Evolutionary conservation across 2,888 invertebrate genomes (phyloP), one percentile per base, ranked within the genome.

Genomic region (Cremastinae sp.): DNA sequence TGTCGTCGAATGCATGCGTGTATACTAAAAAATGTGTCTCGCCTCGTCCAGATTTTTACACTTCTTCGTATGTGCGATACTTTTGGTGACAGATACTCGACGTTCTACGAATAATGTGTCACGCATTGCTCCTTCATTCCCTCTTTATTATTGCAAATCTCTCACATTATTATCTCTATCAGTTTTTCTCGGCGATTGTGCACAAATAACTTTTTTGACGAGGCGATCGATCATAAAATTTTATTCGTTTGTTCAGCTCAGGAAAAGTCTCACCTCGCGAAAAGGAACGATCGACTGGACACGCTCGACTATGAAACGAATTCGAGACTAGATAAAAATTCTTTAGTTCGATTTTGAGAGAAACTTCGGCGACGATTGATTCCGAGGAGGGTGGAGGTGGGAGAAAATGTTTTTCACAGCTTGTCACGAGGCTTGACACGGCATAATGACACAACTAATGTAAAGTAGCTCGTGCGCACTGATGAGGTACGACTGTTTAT

Each of bases 61-160:
- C n/a, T 16, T 43, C 5, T 28, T 41, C 43, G 10, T 53, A 54
- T 16, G 47, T 36, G 58, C 64, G 64, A 18, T 54, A 16, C 28
- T 45, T 18, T 49, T 64, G 47, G 38, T 18, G 28, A 69, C 59
- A 53, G 36, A 59, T 75, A 74, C 74, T 75, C 38, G 66, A 71
- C 74, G 61, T 74, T 70, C 69, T 69, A 69, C 65, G 74, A 78
- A 71, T 34, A 69, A 51, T 79, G 76, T 66, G 74, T 72, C 78
- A 76, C 78, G 16, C 28, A 18, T 28, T 59, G 14, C 68, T 72
- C 70, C 64, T 20, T 59, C 18, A 16, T 38, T n/a, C 12, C 20
- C n/a, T 43, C 51, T 41, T 54, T n/a, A n/a, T n/a, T n/a, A n/a
- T n/a, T 56, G 74, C 66, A 49, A 70, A 58, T 22, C 64, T 66